phyloP scores from a whole-genome alignment of 2,888 invertebrate genomes.

The Limnephilus rhombicus region DNA sequence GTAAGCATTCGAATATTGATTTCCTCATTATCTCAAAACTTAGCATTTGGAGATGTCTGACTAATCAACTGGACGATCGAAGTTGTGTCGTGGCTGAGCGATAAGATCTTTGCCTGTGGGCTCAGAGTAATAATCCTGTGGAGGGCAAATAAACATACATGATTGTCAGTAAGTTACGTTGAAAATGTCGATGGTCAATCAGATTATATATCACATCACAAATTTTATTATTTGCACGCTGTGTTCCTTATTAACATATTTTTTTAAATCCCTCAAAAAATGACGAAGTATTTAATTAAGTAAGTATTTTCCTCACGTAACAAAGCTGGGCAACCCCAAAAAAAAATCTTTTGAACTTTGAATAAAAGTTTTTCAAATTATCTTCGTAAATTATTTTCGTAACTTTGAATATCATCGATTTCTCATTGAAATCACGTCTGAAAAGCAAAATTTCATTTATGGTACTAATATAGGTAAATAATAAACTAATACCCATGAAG shows the following conservation, averaged over 20 bases:
- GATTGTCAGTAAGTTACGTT: too few species aligned
- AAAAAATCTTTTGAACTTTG: background rate
- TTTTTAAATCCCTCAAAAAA: background rate
- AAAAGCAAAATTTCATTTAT: background rate
- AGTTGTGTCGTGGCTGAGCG: too few species aligned
- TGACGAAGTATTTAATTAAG: background rate
- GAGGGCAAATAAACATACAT: too few species aligned
- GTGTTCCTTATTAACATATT: background rate
- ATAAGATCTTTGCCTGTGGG: too few species aligned
- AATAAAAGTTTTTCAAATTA: background rate
- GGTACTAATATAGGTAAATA: background rate
- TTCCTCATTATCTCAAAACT: too few species aligned
- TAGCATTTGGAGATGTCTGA: too few species aligned
- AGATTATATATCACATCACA: too few species aligned
- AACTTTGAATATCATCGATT: background rate
- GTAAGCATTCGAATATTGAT: too few species aligned
- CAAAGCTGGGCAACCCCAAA: background rate
- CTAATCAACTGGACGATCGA: too few species aligned
- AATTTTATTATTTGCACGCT: background rate
- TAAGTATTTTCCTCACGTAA: background rate
- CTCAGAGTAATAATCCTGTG: too few species aligned
- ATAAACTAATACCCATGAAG: background rate
- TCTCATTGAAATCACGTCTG: background rate
- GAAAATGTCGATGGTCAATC: too few species aligned
- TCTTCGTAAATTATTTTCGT: background rate